Percentiles rank a stretch among this genome's conserved stretches.
These are phyloP conservation scores for Nothocercus nigrocapillus DNA, from an alignment of 2,113 vertebrate genomes.

Conservation along the genomic window DNA sequence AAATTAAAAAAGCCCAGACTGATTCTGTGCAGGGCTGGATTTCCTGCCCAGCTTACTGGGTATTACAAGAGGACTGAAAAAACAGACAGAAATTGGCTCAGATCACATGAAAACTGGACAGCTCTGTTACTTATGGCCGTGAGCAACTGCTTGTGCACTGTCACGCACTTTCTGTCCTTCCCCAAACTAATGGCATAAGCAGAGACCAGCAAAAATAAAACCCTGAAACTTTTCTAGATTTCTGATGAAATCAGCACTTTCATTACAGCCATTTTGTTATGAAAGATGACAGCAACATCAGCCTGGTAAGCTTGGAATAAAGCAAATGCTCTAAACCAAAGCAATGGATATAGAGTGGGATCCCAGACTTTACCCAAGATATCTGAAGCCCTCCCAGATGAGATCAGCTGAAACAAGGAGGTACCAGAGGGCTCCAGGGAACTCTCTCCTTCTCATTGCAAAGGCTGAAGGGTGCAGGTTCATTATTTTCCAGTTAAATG, in stretches of 20 bases:
- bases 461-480: neutral
- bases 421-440: neutral
- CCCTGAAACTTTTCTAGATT: neutral
- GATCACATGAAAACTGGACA: conserved; percentile 17
- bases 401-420: neutral
- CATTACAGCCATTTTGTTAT: neutral
- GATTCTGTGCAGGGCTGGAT: neutral
- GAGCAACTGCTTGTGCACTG: neutral
- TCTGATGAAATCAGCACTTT: neutral
- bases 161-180: neutral
- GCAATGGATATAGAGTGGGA: neutral
- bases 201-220: neutral
- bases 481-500: neutral
- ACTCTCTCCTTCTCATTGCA: neutral
- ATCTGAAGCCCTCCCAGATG: neutral
- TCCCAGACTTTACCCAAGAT: neutral
- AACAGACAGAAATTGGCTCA: conserved; percentile 9
- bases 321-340: neutral
- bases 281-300: neutral
- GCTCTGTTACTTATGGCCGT: neutral
- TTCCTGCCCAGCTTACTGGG: conserved; percentile 19
- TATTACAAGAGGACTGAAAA: conserved; percentile 14
- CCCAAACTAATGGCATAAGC: neutral
- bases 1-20: neutral
- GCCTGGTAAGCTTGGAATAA: neutral